A percentile compares a stretch with the other conserved stretches of the same genome.
Conservation (phyloP, 1,140 invertebrate species). For the Bombus impatiens region DNA sequence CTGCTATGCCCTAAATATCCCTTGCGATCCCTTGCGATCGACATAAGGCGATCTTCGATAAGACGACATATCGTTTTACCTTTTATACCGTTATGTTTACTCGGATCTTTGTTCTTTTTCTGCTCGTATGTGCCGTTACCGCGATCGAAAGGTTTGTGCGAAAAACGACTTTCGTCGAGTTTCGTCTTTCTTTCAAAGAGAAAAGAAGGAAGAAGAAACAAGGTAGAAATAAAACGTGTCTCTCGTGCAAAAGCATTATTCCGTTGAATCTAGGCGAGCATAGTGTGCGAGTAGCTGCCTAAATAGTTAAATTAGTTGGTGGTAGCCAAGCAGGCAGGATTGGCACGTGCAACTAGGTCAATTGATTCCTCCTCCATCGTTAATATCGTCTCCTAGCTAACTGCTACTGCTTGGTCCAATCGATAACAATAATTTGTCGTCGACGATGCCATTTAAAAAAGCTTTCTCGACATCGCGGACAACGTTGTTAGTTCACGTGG, state of each 20-base stretch:
- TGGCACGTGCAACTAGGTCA: slow-evolving; percentile 73
- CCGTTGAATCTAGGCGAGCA: slow-evolving; percentile 16
- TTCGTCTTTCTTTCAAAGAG: not conserved
- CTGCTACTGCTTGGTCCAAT: slow-evolving; percentile 27
- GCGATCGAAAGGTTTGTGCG: not conserved
- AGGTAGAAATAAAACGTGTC: slow-evolving; percentile 37
- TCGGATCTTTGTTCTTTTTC: not conserved
- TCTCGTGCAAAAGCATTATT: slow-evolving; percentile 45
- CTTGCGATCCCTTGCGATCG: not conserved
- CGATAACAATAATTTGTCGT: slow-evolving; percentile 22
- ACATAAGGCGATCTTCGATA: not conserved
- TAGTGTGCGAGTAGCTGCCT: slow-evolving; percentile 56
- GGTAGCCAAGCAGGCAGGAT: slow-evolving; percentile 54
- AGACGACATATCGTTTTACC: too few species aligned
- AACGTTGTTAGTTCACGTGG: not conserved
- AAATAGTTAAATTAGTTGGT: slow-evolving; percentile 78
- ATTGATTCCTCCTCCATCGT: slow-evolving; percentile 71
- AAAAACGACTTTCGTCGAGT: not conserved
- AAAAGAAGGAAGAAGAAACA: not conserved
- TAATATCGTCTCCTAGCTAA: slow-evolving; percentile 50
- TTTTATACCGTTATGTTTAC: not conserved
- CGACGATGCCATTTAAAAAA: not conserved
- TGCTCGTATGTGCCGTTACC: not conserved
- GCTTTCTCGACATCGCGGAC: not conserved
- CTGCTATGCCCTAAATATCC: too few species aligned